Evolutionary conservation across 2,888 invertebrate species (phyloP).

Genomic region (Drosophila yooni): DNA sequence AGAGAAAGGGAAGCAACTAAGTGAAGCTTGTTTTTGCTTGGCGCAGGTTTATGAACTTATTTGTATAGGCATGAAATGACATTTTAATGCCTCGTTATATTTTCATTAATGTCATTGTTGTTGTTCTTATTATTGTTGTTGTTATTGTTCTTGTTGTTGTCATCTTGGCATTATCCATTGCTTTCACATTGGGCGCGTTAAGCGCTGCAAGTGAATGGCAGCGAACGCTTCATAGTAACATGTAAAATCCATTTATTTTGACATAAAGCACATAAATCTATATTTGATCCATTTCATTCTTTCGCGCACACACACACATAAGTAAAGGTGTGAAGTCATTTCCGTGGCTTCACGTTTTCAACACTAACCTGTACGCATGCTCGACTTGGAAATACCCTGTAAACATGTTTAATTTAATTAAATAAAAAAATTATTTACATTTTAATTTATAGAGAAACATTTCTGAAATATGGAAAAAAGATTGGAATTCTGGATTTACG

Average conservation of each 20-base stretch:
- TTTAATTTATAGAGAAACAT: background rate
- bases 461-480: background rate
- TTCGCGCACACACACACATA: conserved; percentile 12
- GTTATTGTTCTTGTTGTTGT: conserved; percentile 39
- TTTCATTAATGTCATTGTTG: conserved; percentile 65
- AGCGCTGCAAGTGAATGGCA: conserved; percentile 9
- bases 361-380: background rate
- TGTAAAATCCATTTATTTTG: conserved; percentile 81
- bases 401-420: background rate
- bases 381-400: conserved; percentile 12
- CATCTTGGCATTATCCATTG: conserved; percentile 20
- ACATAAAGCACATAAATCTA: conserved; percentile 77
- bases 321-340: conserved; percentile 69
- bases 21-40: conserved; percentile 6
- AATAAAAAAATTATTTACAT: too few relatives aligned
- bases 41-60: conserved; percentile 45
- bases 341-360: conserved; percentile 29
- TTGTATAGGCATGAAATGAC: conserved; percentile 69
- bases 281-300: conserved; percentile 75
- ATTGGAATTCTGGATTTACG: background rate
- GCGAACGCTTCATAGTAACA: conserved; percentile 58
- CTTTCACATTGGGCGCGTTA: conserved; percentile 11
- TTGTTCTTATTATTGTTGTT: conserved; percentile 35
- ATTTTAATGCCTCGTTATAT: conserved; percentile 75
- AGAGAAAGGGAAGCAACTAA: conserved; percentile 11